Evolutionary conservation across 2,888 invertebrate species (phyloP).

Genomic region (Nysson spinosus): DNA sequence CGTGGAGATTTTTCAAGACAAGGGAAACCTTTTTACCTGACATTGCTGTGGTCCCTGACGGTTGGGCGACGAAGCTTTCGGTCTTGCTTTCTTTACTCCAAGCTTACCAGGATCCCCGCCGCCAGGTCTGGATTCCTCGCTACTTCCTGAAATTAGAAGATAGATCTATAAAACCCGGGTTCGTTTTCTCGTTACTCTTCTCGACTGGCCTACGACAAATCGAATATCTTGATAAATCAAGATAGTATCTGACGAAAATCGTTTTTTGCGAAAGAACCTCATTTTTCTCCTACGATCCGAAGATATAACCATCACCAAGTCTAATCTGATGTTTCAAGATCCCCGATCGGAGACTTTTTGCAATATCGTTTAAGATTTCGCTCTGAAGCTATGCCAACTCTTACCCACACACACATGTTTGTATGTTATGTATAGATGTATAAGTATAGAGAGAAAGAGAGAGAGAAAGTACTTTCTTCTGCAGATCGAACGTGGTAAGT

Average conservation of each 20-base stretch:
- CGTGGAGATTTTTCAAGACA: slow-evolving; percentile 19
- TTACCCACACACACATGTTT: too few species aligned
- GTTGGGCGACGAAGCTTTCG: slow-evolving; percentile 93
- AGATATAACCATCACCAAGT: slow-evolving; percentile 22
- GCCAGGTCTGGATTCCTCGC: slow-evolving; percentile 79
- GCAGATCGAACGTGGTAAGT: slow-evolving; percentile 14
- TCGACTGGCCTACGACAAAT: slow-evolving; percentile 23
- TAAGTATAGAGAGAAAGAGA: too few species aligned
- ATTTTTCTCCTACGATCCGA: slow-evolving; percentile 10
- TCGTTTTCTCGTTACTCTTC: neutral
- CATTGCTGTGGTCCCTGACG: slow-evolving; percentile 95
- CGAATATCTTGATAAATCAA: slow-evolving; percentile 34
- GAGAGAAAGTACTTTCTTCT: too few species aligned
- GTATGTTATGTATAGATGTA: too few species aligned
- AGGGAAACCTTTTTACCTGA: slow-evolving; percentile 82
- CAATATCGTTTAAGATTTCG: slow-evolving; percentile 25
- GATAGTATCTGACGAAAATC: slow-evolving; percentile 10
- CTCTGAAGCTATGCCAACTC: slow-evolving; percentile 8
- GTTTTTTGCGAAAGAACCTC: slow-evolving; percentile 14
- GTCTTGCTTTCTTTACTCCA: slow-evolving; percentile 84
- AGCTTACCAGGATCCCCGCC: slow-evolving; percentile 80
- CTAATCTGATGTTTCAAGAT: slow-evolving; percentile 28
- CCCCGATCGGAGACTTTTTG: slow-evolving; percentile 47
- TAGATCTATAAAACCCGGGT: slow-evolving; percentile 26
- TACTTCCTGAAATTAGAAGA: slow-evolving; percentile 75